These are phyloP conservation scores for Drosophila neonasuta DNA, from an alignment of 2,888 invertebrate species.

Conservation along the genomic window DNA sequence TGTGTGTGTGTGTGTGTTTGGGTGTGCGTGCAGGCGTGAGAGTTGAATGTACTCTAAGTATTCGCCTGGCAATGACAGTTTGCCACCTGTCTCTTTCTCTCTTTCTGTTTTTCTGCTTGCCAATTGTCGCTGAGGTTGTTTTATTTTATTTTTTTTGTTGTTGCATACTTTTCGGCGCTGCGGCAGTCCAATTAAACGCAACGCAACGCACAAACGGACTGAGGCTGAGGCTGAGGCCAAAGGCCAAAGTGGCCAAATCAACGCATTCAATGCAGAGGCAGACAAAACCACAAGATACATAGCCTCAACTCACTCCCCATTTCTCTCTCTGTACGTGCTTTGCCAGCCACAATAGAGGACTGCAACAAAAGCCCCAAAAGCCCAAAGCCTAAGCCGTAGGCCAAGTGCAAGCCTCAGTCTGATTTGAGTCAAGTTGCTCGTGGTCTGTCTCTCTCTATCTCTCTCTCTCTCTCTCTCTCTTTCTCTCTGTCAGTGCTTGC, in stretches of 20 bases:
- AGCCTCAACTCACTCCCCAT: not conserved
- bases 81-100: not conserved
- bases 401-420: not conserved
- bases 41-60: conserved; percentile 58
- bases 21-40: conserved; percentile 36
- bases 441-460: not conserved
- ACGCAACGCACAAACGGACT: conserved; percentile 1
- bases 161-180: conserved; percentile 29
- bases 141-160: conserved; percentile 1
- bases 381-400: not conserved
- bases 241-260: conserved; percentile 52
- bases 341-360: conserved; percentile 21
- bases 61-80: conserved; percentile 52
- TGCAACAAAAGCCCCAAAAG: not conserved
- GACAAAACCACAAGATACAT: conserved; percentile 27
- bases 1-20: conserved; percentile 1
- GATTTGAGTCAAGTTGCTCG: not conserved
- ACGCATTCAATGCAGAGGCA: conserved; percentile 29
- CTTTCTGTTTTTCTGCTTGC: not conserved
- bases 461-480: no score
- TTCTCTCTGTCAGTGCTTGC: not conserved
- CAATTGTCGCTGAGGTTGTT: conserved; percentile 33
- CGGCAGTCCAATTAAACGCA: conserved; percentile 28
- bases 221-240: not conserved
- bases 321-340: conserved; percentile 20